Conservation (phyloP, 1,140 invertebrate species). For the Venustaconcha ellipsiformis region DNA sequence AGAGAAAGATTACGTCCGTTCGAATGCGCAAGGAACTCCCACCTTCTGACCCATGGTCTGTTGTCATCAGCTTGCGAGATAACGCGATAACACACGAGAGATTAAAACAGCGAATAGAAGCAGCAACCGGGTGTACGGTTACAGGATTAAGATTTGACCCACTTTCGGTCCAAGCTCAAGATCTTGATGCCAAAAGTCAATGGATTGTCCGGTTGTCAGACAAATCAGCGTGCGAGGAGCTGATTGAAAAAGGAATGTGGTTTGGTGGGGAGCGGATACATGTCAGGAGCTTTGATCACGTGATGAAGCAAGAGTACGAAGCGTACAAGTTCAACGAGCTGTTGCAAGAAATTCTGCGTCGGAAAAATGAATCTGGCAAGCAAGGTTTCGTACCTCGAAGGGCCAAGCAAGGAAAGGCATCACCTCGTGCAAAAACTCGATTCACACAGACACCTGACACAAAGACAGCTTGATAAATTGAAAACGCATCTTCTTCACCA, state of each 20-base stretch:
- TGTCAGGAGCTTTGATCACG: conserved; percentile 22
- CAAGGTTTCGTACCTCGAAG: too few relatives aligned
- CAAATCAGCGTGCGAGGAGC: conserved; percentile 2
- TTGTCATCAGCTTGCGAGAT: conserved; percentile 7
- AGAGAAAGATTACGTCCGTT: conserved; percentile 16
- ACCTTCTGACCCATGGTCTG: conserved; percentile 8
- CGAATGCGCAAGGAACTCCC: conserved; percentile 26
- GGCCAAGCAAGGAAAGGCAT: too few relatives aligned
- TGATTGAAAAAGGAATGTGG: conserved; percentile 4
- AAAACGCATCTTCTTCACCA: too few relatives aligned
- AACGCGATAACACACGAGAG: conserved; percentile 10
- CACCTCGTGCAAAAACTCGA: too few relatives aligned
- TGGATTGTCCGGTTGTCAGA: conserved; percentile 25
- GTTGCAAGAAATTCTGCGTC: not conserved
- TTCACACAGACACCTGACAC: too few relatives aligned
- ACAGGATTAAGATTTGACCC: conserved; percentile 20
- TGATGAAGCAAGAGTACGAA: conserved; percentile 26
- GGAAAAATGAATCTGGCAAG: too few relatives aligned
- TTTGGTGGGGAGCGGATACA: conserved; percentile 8
- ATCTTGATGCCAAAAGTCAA: conserved; percentile 13
- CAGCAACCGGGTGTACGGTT: conserved; percentile 1
- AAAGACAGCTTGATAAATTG: too few relatives aligned
- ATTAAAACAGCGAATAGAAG: conserved; percentile 16
- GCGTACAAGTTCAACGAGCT: conserved; percentile 25
- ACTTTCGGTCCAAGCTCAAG: conserved; percentile 9